These are phyloP conservation scores for Loxodonta africana DNA, from an alignment of 2,113 vertebrate genomes.

Conservation along the genomic window DNA sequence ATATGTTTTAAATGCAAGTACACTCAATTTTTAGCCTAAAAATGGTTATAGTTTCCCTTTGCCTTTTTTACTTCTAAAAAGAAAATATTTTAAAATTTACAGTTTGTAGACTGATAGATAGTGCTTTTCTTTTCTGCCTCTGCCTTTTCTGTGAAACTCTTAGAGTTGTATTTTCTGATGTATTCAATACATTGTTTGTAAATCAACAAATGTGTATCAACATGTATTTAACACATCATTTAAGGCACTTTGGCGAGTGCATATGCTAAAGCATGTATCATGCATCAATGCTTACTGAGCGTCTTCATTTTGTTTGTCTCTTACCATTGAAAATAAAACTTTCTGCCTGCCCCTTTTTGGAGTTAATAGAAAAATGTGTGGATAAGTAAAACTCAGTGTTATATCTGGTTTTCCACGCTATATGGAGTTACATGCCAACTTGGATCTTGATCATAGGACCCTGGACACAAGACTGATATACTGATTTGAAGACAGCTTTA, in stretches of 20 bases:
- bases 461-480: background rate
- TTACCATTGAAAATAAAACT: background rate
- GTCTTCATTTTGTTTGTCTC: background rate
- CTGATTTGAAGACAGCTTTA: background rate
- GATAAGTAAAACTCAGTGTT: background rate
- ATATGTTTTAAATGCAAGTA: background rate
- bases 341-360: background rate
- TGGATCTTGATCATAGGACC: background rate
- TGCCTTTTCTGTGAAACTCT: background rate
- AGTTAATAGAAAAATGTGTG: background rate
- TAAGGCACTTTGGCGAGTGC: background rate
- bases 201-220: background rate
- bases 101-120: background rate
- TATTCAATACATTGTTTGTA: background rate
- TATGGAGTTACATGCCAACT: background rate
- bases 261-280: background rate
- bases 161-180: background rate
- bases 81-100: background rate
- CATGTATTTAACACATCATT: background rate
- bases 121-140: background rate
- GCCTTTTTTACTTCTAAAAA: background rate
- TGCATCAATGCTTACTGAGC: background rate
- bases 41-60: background rate
- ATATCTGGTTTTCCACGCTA: background rate
- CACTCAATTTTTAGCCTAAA: background rate